Base-by-base conservation (phyloP, 2,797 vertebrate genomes). In the Myotis planiceps region DNA sequence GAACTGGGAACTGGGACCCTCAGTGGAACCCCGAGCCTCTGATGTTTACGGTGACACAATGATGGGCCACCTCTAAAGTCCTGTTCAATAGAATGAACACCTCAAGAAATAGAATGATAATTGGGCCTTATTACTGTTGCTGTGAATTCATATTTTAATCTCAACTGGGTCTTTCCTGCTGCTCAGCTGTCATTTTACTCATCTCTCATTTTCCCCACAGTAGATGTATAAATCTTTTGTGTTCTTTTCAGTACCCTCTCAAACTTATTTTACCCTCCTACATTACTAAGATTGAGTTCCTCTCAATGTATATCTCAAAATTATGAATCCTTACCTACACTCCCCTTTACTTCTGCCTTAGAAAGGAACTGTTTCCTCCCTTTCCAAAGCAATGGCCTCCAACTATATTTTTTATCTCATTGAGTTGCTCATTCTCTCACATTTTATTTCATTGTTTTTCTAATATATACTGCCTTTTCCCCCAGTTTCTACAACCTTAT, bases 401-500 rank as follows among this genome's bases (percentile, higher is more conserved):
- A 37, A 47, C 29, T 53, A 1, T 75, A 23, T 32, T 84, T 65
- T 68, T 63, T 23, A 37, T 63, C 39, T 47, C 49, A 55, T 1
- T 66, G 25, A 78, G 27, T 88, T 82, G 32, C 16, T 92, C 16
- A 66, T 94, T 60, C n/a, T 87, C 47, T 88, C 53, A 45, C 27
- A 21, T 29, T 65, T 76, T 37, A 18, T 42, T 83, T 80, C 71
- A 68, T 85, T 83, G 19, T 80, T 87, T 93, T 94, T 80, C 60
- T 88, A 55, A 81, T 76, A 72, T 65, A 69, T 15, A 16, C 34
- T 69, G 16, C 34, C 32, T 92, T 80, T 68, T 42, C 58, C 53
- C 29, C 79, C 58, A 32, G n/a, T 95, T 90, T 69, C 89, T 66
- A 53, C 55, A 93, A 93, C 65, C 21, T 63, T 75, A 9, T 32